Percentiles rank a stretch among this genome's conserved stretches.
Conservation (phyloP, 2,888 invertebrate species). For the Silvanus unidentatus region DNA sequence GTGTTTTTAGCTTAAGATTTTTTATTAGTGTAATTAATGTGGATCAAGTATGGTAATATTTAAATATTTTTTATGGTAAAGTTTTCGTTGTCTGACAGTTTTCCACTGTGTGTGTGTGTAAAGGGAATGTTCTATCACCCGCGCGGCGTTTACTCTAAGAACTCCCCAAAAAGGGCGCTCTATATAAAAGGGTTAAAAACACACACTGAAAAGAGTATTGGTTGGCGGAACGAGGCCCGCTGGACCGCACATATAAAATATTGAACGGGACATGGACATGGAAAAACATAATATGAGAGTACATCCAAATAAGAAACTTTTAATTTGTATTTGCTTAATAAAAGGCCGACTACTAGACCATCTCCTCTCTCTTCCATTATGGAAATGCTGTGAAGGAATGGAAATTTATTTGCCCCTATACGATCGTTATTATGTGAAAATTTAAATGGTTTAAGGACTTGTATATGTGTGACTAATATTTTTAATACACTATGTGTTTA, state of each 20-base stretch:
- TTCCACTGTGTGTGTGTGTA: too few relatives aligned
- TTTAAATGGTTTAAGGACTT: constrained; percentile 2
- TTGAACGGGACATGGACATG: neutral
- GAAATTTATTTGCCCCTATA: constrained; percentile 5
- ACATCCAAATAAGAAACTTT: constrained; percentile 3
- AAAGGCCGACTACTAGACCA: neutral
- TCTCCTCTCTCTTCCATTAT: constrained; percentile 1
- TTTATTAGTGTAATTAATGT: too few relatives aligned
- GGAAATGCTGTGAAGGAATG: constrained; percentile 5
- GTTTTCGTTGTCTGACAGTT: too few relatives aligned
- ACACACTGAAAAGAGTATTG: too few relatives aligned
- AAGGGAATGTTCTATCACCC: too few relatives aligned
- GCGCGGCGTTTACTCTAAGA: too few relatives aligned
- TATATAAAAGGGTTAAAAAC: constrained; percentile 1
- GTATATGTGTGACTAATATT: constrained; percentile 1
- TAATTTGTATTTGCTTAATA: constrained; percentile 3
- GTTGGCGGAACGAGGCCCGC: neutral
- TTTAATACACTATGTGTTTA: neutral
- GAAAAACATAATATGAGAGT: constrained; percentile 1
- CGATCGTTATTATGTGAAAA: constrained; percentile 3
- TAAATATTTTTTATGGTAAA: too few relatives aligned
- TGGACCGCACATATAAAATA: neutral
- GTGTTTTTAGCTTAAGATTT: too few relatives aligned
- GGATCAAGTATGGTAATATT: too few relatives aligned
- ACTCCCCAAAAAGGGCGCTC: too few relatives aligned